These are phyloP conservation scores for Artemia sp. DNA, from an alignment of 2,888 invertebrate genomes.

Conservation along the genomic window DNA sequence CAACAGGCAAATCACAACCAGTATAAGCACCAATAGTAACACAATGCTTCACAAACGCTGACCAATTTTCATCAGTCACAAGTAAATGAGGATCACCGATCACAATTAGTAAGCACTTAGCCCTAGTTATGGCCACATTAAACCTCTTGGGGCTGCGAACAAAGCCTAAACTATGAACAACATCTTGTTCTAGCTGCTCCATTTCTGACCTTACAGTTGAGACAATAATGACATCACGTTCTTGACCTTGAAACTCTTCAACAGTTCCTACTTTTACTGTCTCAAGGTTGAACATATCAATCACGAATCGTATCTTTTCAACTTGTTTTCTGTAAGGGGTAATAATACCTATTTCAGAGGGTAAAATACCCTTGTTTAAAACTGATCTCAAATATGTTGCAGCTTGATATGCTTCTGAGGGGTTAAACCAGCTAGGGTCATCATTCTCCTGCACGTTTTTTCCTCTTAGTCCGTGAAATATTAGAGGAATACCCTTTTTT, in stretches of 20 bases:
- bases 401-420: slow-evolving; percentile 54
- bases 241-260: slow-evolving; percentile 73
- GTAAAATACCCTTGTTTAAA: slow-evolving; percentile 42
- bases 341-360: slow-evolving; percentile 67
- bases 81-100: slow-evolving; percentile 34
- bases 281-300: slow-evolving; percentile 36
- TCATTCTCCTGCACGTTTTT: slow-evolving; percentile 44
- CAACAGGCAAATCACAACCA: slow-evolving; percentile 46
- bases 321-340: slow-evolving; percentile 81
- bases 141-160: slow-evolving; percentile 45
- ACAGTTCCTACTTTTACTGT: slow-evolving; percentile 56
- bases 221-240: slow-evolving; percentile 51
- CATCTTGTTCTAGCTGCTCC: slow-evolving; percentile 29
- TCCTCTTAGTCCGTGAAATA: slow-evolving; percentile 33
- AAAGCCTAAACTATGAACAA: slow-evolving; percentile 46
- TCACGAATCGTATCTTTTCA: slow-evolving; percentile 42
- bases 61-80: slow-evolving; percentile 48
- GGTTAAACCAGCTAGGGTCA: slow-evolving; percentile 78
- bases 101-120: slow-evolving; percentile 33
- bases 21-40: slow-evolving; percentile 45
- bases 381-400: slow-evolving; percentile 46
- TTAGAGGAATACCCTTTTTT: slow-evolving; percentile 27
- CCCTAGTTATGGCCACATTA: slow-evolving; percentile 34
- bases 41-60: slow-evolving; percentile 43
- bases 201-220: slow-evolving; percentile 43